Evolutionary conservation across 2,797 vertebrate species (phyloP).

Genomic region (Enteromius mattozi): DNA sequence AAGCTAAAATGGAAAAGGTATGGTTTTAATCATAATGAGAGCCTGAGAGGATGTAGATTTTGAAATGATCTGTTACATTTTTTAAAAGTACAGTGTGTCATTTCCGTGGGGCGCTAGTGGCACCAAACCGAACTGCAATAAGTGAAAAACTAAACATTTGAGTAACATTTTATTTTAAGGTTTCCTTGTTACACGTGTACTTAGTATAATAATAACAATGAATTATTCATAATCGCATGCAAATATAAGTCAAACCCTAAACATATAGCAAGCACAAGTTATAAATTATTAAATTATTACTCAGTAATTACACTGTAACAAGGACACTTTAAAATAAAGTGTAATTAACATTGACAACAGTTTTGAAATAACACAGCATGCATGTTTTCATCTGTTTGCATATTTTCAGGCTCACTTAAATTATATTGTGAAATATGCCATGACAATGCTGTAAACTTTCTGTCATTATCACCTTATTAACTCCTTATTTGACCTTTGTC

Average conservation of each 20-base stretch:
- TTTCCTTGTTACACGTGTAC: too few species aligned
- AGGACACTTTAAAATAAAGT: too few species aligned
- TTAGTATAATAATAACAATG: too few species aligned
- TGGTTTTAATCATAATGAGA: background rate
- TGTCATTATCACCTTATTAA: background rate
- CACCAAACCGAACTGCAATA: background rate
- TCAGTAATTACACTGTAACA: too few species aligned
- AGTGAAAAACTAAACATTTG: background rate
- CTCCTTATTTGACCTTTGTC: conserved; percentile 1
- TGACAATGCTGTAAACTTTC: background rate
- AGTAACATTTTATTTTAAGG: too few species aligned
- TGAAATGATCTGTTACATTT: background rate
- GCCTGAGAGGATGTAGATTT: conserved; percentile 1
- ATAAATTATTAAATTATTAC: too few species aligned
- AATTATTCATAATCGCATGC: too few species aligned
- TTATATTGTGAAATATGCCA: background rate
- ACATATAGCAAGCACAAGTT: too few species aligned
- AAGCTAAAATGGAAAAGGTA: conserved; percentile 14
- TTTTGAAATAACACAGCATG: background rate
- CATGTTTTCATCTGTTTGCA: background rate
- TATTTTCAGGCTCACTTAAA: background rate
- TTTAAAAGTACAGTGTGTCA: background rate
- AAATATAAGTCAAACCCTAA: too few species aligned
- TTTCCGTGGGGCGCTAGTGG: background rate
- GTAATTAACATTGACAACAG: background rate